Base-by-base conservation (phyloP, 2,888 invertebrate species). In the Phaonia tiefii region DNA sequence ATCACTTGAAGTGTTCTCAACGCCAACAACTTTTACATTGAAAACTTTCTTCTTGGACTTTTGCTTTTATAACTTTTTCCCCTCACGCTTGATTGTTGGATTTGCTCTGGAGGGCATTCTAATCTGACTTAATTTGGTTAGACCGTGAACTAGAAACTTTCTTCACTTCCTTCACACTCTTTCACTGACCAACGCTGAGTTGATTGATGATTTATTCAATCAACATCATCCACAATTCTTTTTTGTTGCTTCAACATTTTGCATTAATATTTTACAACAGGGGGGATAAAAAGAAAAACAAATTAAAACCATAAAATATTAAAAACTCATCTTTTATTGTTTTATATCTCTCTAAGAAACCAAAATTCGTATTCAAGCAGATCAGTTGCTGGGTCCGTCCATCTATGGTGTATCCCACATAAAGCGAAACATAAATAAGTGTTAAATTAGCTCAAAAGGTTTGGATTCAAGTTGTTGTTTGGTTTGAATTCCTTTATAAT, bases 1-100 rank as follows among this genome's bases (percentile, higher is more conserved):
- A 39, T 58, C 42, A 15, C 39, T 7, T 31, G 5, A 20, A 25
- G 60, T 26, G 63, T 69, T 42, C 42, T 46, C 22, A n/a, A 5
- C 4, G 20, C 10, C 11, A 60, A 15, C 13, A 5, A n/a, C 7
- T 54, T 37, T 8, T n/a, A 44, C 46, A 78, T 69, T 78, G 70
- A 76, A 25, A 65, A 56, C 4, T 17, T 74, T 58, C 58, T 20
- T 58, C 22, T 26, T 31, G 42, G 42, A 3, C 25, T 10, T 46
- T 67, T 46, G 20, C 71, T 81, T 81, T 75, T 81, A 81, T 81
- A 78, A 74, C n/a, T 67, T 67, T 71, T 71, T 31, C 15, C 8
- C 2, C 3, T 51, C 20, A 1, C 11, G 2, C 46, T 49, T 8
- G 7, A 17, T 26, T 56, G 20, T 20, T 31, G 8, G 17, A 20